Evolutionary conservation across 1,140 invertebrate genomes (phyloP), one percentile per base, ranked within the genome.

Genomic region (Bombus confusus): DNA sequence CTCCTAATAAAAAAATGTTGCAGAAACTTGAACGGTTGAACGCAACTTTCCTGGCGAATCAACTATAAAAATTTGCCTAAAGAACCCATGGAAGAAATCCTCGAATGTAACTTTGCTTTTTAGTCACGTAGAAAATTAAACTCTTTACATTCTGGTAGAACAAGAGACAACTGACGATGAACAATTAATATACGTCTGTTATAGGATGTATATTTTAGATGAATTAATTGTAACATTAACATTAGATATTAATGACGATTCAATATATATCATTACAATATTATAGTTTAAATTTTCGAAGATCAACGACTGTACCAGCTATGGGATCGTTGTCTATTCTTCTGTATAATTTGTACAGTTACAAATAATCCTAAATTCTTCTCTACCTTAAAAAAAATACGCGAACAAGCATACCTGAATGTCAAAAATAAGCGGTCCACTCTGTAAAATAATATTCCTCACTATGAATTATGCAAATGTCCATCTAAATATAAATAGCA

Each of bases 391-490:
- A 6, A 52, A 52, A 18, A 47, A 47, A 52, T 52, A 22, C 18
- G 47, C 5, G 47, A 18, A 52, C 1, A 1, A 52, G 6, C 47
- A 22, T 22, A 1, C 0, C 0, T 52, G 6, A 52, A 22, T 52
- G 0, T 22, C 18, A 18, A 22, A 52, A 52, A 52, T 0, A 52
- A 5, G 0, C 6, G 8, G 6, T 2, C 18, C 18, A 8, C 6
- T 52, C 6, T 2, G 18, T 52, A 52, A 52, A 22, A 8, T 52
- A 52, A 52, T 52, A 52, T 52, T 52, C 1, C 6, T 8, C 1
- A 6, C 0, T 8, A 22, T 52, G 6, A 8, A 5, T 3, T 22
- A 52, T 22, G 5, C 1, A 52, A 22, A 22, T 52, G 18, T 2
- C 0, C 22, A 22, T 22, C 0, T 5, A 52, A 52, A 52, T 8